Evolutionary conservation across 2,797 vertebrate genomes (phyloP).

Genomic region (Dermochelys coriacea): DNA sequence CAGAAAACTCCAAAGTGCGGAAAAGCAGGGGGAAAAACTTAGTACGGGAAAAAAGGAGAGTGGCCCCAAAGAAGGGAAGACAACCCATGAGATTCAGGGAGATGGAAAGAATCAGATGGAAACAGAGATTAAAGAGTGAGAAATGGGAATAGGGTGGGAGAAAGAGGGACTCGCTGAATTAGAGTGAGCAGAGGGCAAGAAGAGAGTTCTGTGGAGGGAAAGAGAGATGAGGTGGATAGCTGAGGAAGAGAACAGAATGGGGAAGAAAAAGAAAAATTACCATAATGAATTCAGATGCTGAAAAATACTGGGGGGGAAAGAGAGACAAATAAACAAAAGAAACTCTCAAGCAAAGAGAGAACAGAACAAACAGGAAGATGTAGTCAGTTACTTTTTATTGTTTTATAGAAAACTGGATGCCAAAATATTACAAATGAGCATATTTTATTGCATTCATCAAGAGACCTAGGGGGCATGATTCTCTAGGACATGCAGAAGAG

Average conservation of each 20-base stretch:
- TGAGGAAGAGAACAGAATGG: neutral
- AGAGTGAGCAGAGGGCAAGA: neutral
- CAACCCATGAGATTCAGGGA: neutral
- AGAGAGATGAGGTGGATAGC: neutral
- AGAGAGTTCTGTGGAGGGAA: neutral
- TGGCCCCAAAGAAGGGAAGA: neutral
- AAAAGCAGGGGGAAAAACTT: neutral
- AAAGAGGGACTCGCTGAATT: neutral
- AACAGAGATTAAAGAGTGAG: neutral
- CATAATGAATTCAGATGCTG: neutral
- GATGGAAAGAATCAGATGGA: neutral
- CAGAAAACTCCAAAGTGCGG: conserved; percentile 37
- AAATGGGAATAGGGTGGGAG: rapidly evolving
- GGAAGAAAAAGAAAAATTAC: neutral
- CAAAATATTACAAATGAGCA: neutral
- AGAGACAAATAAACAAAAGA: neutral
- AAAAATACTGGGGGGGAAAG: neutral
- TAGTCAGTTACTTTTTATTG: neutral
- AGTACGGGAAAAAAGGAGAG: neutral
- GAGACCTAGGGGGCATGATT: neutral
- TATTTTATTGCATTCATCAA: neutral
- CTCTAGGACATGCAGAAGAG: neutral
- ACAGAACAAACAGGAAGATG: neutral
- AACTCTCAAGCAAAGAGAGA: neutral
- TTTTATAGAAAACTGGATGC: neutral